phyloP scores from a whole-genome alignment of 2,888 invertebrate genomes.

The Trachelus troglodyta region DNA sequence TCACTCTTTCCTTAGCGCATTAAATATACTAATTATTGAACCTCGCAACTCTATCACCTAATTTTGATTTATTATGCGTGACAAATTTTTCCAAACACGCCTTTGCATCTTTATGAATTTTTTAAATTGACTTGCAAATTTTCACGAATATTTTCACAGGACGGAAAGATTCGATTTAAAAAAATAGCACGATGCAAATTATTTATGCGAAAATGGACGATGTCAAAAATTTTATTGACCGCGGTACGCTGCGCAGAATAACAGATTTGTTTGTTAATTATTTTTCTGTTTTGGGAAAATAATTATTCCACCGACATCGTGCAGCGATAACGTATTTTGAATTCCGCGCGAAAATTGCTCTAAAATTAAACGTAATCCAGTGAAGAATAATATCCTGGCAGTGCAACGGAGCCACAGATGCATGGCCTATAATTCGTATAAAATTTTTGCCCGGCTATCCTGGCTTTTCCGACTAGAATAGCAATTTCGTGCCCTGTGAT shows the following conservation, averaged over 20 bases:
- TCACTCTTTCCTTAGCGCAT: neutral
- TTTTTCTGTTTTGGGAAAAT: neutral
- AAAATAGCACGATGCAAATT: no score
- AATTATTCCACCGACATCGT: neutral
- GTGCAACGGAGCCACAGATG: neutral
- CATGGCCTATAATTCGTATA: neutral
- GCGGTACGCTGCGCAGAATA: neutral
- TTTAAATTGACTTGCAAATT: neutral
- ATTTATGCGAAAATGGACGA: neutral
- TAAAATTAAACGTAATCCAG: neutral
- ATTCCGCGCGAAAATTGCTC: neutral
- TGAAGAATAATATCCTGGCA: neutral
- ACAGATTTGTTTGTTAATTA: neutral
- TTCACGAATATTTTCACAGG: neutral
- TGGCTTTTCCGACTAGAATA: neutral
- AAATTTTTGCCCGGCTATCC: neutral
- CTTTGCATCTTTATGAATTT: neutral
- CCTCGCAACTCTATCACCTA: neutral
- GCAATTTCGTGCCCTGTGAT: constrained; percentile 24
- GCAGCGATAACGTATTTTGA: neutral
- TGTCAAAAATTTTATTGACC: neutral
- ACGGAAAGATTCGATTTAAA: neutral
- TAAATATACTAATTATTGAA: neutral
- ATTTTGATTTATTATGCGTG: neutral
- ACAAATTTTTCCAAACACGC: neutral